Percentiles rank a stretch among this genome's conserved stretches.
phyloP scores from a whole-genome alignment of 2,797 vertebrate genomes.

The Iguana delicatissima region DNA sequence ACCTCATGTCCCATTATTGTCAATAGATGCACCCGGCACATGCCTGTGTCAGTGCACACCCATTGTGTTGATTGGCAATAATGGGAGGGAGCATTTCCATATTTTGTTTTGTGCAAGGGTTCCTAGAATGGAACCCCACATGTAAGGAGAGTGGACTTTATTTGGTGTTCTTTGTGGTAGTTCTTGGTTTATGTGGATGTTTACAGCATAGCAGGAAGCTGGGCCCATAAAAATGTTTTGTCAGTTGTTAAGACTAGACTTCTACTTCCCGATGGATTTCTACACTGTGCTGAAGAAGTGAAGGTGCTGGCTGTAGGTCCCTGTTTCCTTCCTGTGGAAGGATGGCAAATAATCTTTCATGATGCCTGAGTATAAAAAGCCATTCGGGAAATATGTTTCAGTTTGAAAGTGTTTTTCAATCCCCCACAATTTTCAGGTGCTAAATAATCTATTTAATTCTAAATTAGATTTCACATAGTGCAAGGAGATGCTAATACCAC shows the following conservation, averaged over 20 bases:
- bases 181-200: slow-evolving; percentile 1
- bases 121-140: too few species aligned
- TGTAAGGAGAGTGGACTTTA: too few species aligned
- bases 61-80: too few species aligned
- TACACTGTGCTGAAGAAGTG: background rate
- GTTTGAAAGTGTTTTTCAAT: slow-evolving; percentile 1
- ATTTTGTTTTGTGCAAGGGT: too few species aligned
- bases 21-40: too few species aligned
- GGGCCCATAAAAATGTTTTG: background rate
- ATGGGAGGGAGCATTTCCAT: too few species aligned
- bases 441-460: background rate
- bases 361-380: slow-evolving; percentile 43
- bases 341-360: slow-evolving; percentile 44
- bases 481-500: slow-evolving; percentile 2
- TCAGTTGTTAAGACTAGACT: background rate
- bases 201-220: background rate
- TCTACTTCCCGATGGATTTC: background rate
- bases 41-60: too few species aligned
- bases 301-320: background rate
- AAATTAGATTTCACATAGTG: fast-evolving
- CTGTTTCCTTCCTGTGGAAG: slow-evolving; percentile 55
- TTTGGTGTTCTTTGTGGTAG: background rate
- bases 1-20: too few species aligned
- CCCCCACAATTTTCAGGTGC: background rate
- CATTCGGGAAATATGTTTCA: slow-evolving; percentile 14